phyloP scores from a whole-genome alignment of 2,888 invertebrate genomes.

The Stenolophus ochropezus region DNA sequence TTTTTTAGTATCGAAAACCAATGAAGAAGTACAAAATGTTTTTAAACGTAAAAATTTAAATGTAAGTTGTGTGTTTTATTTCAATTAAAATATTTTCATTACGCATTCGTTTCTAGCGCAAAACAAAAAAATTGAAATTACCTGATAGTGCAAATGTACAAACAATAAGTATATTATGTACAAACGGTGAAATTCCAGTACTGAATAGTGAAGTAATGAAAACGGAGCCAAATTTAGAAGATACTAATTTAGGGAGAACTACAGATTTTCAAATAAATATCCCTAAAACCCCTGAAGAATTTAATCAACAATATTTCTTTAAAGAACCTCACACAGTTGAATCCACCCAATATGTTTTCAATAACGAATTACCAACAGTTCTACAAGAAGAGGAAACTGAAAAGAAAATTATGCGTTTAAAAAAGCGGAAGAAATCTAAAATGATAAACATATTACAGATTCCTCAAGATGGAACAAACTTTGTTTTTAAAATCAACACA shows the following conservation, averaged over 20 bases:
- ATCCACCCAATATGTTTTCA: neutral
- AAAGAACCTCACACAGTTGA: neutral
- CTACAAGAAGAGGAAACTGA: conserved; percentile 25
- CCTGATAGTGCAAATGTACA: conserved; percentile 1
- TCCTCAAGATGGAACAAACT: conserved; percentile 10
- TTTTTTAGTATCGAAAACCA: neutral
- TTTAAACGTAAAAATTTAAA: conserved; percentile 8
- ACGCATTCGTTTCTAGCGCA: conserved; percentile 5
- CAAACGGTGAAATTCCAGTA: conserved; percentile 39
- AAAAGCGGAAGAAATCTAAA: neutral
- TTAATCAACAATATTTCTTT: neutral
- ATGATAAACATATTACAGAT: conserved; percentile 2
- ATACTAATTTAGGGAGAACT: neutral
- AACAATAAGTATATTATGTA: conserved; percentile 43
- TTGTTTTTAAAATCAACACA: conserved; percentile 11
- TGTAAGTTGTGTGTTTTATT: conserved; percentile 12
- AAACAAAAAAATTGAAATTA: conserved; percentile 28
- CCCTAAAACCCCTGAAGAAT: neutral
- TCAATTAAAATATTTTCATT: conserved; percentile 6
- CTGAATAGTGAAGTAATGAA: conserved; percentile 22
- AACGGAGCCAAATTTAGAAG: conserved; percentile 21
- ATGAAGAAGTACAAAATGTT: conserved; percentile 15
- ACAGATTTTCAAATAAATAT: conserved; percentile 4
- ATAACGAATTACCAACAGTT: conserved; percentile 1
- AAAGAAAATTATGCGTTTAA: conserved; percentile 53